phyloP scores from a whole-genome alignment of 2,113 vertebrate species.

The Mastomys coucha region DNA sequence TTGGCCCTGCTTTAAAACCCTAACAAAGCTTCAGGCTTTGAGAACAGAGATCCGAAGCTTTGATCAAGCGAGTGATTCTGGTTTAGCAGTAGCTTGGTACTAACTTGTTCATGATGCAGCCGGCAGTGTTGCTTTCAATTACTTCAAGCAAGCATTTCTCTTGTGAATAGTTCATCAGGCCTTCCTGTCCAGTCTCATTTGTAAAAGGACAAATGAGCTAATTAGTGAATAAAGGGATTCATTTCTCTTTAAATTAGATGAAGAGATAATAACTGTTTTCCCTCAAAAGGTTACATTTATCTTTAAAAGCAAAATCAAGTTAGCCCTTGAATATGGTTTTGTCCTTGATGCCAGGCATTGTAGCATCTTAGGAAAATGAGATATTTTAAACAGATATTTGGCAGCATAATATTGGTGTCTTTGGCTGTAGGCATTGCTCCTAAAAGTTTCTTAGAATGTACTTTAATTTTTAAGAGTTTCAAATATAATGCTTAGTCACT shows the following conservation, averaged over 20 bases:
- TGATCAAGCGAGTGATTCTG: constrained; percentile 56
- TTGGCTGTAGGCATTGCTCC: not conserved
- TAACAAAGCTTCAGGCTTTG: constrained; percentile 43
- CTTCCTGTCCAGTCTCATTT: not conserved
- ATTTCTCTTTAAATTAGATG: not conserved
- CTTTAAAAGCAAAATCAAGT: constrained; percentile 27
- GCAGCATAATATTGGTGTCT: too few species aligned
- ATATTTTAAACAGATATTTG: not conserved
- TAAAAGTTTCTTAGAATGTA: not conserved
- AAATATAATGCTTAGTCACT: not conserved
- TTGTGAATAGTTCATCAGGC: not conserved
- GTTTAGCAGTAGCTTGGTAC: constrained; percentile 38
- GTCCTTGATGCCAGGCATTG: not conserved
- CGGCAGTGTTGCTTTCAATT: constrained; percentile 26
- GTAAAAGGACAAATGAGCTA: not conserved
- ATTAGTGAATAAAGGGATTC: not conserved
- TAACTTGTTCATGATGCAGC: constrained; percentile 19
- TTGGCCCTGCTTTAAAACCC: constrained; percentile 67
- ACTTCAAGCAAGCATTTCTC: not conserved
- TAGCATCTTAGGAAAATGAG: not conserved
- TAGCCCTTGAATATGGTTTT: not conserved
- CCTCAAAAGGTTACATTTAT: not conserved
- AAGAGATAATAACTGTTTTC: not conserved
- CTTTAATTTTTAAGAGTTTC: not conserved
- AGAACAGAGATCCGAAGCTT: constrained; percentile 48